These are phyloP conservation scores for Netelia melanura DNA, from an alignment of 2,888 invertebrate genomes.

Conservation along the genomic window DNA sequence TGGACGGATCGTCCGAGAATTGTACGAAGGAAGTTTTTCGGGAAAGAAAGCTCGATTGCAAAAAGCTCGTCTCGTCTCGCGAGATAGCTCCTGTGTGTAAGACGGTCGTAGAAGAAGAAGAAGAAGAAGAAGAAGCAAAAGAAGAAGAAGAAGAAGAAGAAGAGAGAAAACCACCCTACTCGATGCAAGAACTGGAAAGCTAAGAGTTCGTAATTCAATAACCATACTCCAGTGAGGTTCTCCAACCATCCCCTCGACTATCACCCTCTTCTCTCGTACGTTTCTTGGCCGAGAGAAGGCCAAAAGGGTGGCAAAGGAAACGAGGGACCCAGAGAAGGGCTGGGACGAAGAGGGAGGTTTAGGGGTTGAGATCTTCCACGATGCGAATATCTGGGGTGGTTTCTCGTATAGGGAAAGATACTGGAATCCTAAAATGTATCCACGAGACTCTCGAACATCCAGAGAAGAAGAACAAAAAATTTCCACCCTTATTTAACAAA, in stretches of 20 bases:
- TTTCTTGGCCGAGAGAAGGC: background rate
- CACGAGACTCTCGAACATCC: background rate
- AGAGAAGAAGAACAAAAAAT: background rate
- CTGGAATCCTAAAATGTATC: background rate
- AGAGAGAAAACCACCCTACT: background rate
- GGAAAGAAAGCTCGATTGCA: background rate
- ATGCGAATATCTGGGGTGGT: constrained; percentile 1
- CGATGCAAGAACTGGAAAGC: constrained; percentile 81
- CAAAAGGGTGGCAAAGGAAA: constrained; percentile 6
- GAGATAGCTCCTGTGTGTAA: background rate
- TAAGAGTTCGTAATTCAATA: constrained; percentile 84
- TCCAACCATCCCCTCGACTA: constrained; percentile 28
- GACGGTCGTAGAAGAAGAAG: background rate
- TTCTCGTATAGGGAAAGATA: background rate
- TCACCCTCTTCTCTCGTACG: constrained; percentile 15
- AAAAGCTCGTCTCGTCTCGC: background rate
- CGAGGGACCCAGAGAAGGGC: background rate
- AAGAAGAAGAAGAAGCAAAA: background rate
- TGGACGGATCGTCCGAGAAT: background rate
- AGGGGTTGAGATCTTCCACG: background rate
- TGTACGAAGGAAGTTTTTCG: background rate
- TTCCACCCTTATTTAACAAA: too few relatives aligned
- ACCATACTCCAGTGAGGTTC: constrained; percentile 79
- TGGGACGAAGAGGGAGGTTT: background rate
- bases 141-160: constrained; percentile 3